These are phyloP conservation scores for Hydropsyche tenuis DNA, from an alignment of 1,140 invertebrate species.

Conservation along the genomic window DNA sequence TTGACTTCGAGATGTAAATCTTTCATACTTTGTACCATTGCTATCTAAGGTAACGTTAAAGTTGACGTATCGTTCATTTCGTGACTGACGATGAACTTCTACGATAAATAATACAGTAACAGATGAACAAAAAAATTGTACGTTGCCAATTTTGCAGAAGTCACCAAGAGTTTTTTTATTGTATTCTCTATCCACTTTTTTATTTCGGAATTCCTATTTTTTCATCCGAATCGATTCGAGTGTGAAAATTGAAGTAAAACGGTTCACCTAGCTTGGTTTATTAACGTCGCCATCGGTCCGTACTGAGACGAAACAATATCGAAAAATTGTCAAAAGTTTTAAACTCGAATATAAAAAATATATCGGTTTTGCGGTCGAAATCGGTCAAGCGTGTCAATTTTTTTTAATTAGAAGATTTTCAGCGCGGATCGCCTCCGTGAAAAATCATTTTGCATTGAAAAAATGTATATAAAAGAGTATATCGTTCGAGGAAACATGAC, in stretches of 20 bases:
- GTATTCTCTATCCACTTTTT: no score
- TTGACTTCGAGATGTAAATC: not conserved
- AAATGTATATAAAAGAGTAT: no score
- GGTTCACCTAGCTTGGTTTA: constrained; percentile 11
- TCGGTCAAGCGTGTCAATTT: no score
- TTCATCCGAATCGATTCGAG: not conserved
- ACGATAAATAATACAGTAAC: not conserved
- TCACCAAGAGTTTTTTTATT: no score
- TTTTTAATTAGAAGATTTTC: no score
- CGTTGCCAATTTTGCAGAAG: no score
- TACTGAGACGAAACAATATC: not conserved
- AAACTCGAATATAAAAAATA: not conserved
- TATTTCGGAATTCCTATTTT: not conserved
- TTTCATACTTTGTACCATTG: not conserved
- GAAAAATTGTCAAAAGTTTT: not conserved
- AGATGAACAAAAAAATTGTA: not conserved
- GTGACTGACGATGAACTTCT: constrained; percentile 14
- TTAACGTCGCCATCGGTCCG: constrained; percentile 1
- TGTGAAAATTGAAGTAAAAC: not conserved
- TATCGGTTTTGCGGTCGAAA: constrained; percentile 9
- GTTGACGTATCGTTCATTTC: constrained; percentile 6
- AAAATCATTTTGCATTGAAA: no score
- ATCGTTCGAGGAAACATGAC: not conserved
- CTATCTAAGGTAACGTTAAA: not conserved
- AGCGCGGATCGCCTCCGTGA: no score